phyloP scores from a whole-genome alignment of 2,888 invertebrate genomes.

The Ormyrus rosae region DNA sequence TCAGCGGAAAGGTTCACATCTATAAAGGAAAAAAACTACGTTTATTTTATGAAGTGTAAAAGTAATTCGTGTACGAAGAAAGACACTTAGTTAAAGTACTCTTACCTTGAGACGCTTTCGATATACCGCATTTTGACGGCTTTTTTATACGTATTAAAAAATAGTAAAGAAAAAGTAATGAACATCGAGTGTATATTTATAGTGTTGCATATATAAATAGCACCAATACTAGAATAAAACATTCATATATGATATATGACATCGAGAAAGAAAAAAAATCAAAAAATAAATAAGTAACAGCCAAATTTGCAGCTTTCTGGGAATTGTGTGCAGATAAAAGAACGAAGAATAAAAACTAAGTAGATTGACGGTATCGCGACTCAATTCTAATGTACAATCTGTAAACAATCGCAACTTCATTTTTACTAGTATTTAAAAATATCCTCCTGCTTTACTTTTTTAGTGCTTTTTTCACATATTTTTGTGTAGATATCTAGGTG shows the following conservation, averaged over 20 bases:
- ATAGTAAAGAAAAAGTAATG: background rate
- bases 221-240: slow-evolving; percentile 11
- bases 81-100: slow-evolving; percentile 20
- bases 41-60: slow-evolving; percentile 6
- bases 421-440: no score
- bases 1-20: slow-evolving; percentile 6
- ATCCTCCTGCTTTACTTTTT: no score
- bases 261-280: slow-evolving; percentile 1
- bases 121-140: slow-evolving; percentile 7
- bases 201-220: slow-evolving; percentile 1
- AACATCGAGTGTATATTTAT: slow-evolving; percentile 4
- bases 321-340: background rate
- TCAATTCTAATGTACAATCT: no score
- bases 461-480: background rate
- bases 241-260: slow-evolving; percentile 15
- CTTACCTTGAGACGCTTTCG: slow-evolving; percentile 34
- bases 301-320: background rate
- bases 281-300: background rate
- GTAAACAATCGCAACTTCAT: no score
- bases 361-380: slow-evolving; percentile 33
- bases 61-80: slow-evolving; percentile 9
- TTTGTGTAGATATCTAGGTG: background rate
- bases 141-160: background rate
- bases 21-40: slow-evolving; percentile 20
- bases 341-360: background rate